Evolutionary conservation across 2,113 vertebrate species (phyloP).

Genomic region (Heteronetta atricapilla): DNA sequence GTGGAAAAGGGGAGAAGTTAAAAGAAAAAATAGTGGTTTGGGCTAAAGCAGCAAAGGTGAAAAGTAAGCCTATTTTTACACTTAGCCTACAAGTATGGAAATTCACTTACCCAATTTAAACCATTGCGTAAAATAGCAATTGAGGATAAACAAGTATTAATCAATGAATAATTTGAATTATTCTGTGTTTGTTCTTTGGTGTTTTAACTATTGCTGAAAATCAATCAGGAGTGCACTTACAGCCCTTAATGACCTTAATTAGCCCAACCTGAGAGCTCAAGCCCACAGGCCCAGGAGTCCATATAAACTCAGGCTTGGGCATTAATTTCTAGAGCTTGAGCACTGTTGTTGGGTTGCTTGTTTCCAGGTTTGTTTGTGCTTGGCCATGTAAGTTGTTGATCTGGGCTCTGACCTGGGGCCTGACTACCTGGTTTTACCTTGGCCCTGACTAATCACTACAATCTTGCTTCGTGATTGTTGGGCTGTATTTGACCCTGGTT

Average conservation of each 20-base stretch:
- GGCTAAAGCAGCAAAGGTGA: neutral
- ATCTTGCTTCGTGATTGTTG: neutral
- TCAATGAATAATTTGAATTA: neutral
- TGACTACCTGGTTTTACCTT: neutral
- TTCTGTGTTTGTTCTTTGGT: neutral
- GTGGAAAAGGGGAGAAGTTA: neutral
- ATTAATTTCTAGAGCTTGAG: fast-evolving
- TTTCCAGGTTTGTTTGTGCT: neutral
- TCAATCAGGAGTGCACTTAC: neutral
- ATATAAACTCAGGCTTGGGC: neutral
- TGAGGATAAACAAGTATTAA: neutral
- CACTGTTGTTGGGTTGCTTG: neutral
- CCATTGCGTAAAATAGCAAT: neutral
- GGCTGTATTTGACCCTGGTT: neutral
- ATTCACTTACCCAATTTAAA: neutral
- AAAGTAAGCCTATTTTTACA: neutral
- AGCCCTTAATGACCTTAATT: neutral
- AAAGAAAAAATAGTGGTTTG: slow-evolving; percentile 17
- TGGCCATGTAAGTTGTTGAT: neutral
- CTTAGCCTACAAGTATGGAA: neutral
- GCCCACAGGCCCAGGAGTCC: neutral
- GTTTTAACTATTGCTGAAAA: neutral
- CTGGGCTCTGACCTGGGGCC: neutral
- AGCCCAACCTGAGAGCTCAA: neutral
- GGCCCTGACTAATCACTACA: neutral